Base-by-base conservation (phyloP, 2,888 invertebrate genomes). In the Lydus trimaculatus region DNA sequence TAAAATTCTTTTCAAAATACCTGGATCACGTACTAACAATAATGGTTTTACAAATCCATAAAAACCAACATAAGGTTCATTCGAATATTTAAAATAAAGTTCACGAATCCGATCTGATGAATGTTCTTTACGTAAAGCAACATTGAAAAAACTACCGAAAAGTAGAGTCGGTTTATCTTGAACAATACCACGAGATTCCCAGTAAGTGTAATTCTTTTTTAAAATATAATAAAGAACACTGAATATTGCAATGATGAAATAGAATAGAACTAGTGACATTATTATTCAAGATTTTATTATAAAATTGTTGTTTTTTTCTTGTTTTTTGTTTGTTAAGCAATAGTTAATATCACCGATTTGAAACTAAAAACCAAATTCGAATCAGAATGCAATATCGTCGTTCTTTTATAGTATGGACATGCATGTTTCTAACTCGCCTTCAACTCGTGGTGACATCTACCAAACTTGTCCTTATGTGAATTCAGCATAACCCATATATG, bases 31-130 rank as follows among this genome's bases (percentile, higher is more conserved):
- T 0, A 87, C 66, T 0, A 87, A 72, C 0, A 87, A 66, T 56
- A 85, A 83, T 0, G 87, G 87, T 60, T 84, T 85, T 67, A 85
- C 82, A 39, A 87, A 82, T 43, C 85, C 83, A 73, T 84, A 87
- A 62, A 87, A 83, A 3, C 87, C 87, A n/a, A 86, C 78, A 69
- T 79, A 85, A 25, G 78, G 79, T 25, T 77, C 73, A n/a, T 75
- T 71, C 5, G 39, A 25, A 31, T 74, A 68, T 65, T 74, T 66
- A 63, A 79, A 75, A 70, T 84, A 39, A 61, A 61, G 36, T 11
- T 23, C 25, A 17, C 39, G 43, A n/a, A 39, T 36, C 17, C 5
- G 17, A 7, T 33, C 43, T 15, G 36, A 39, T 8, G 28, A 6
- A 20, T 39, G 39, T 13, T 61, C 25, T 43, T 61, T 36, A 9